phyloP scores from a whole-genome alignment of 2,113 vertebrate genomes.

The Sturnira hondurensis region DNA sequence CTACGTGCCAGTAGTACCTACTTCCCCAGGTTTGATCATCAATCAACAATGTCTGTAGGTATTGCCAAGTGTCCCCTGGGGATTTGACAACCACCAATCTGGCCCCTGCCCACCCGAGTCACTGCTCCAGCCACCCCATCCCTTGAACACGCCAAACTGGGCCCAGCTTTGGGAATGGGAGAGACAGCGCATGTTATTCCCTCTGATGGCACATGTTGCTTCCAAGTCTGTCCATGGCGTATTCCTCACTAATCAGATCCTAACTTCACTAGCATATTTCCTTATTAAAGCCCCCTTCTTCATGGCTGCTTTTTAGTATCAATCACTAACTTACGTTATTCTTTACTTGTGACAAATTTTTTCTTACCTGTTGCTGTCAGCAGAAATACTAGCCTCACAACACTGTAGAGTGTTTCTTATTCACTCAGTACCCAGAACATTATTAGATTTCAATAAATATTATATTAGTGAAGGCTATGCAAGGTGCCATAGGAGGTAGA shows the following conservation, averaged over 20 bases:
- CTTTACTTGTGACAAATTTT: not conserved
- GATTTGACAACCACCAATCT: not conserved
- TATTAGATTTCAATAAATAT: not conserved
- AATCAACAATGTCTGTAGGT: not conserved
- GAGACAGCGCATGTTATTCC: not conserved
- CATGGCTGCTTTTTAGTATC: not conserved
- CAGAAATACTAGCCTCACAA: not conserved
- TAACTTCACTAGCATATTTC: not conserved
- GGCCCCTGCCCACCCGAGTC: not conserved
- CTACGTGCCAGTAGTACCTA: not conserved
- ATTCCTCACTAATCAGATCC: not conserved
- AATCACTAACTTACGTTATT: not conserved
- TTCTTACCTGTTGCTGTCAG: not conserved
- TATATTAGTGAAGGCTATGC: not conserved
- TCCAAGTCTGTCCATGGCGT: not conserved
- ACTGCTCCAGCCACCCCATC: not conserved
- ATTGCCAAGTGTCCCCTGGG: not conserved
- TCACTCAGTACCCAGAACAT: not conserved
- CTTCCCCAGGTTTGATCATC: not conserved
- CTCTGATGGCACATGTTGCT: not conserved
- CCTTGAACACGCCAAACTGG: not conserved
- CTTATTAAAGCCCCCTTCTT: not conserved
- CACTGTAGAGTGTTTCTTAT: not conserved
- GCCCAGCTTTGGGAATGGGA: not conserved
- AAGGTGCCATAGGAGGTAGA: not conserved